Base-by-base conservation (phyloP, 2,888 invertebrate genomes). In the Heterodera filipjevi region DNA sequence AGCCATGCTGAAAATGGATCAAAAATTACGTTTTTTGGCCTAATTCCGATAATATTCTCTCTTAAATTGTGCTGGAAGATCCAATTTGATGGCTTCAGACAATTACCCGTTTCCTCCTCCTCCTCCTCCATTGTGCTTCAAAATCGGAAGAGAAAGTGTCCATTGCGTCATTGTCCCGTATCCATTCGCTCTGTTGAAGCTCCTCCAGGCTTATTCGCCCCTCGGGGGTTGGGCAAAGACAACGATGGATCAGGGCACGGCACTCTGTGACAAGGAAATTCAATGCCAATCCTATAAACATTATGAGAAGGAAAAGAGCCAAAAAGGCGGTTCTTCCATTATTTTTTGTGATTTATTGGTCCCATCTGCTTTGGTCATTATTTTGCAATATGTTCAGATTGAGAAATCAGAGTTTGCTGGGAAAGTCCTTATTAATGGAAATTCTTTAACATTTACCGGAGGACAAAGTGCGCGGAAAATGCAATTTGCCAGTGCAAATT, bases 401-500 rank as follows among this genome's bases (percentile, higher is more conserved):
- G n/a, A n/a, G n/a, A n/a, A n/a, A n/a, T n/a, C n/a, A n/a, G n/a
- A n/a, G n/a, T n/a, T n/a, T n/a, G n/a, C n/a, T n/a, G n/a, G n/a
- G n/a, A n/a, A n/a, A n/a, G n/a, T n/a, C n/a, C n/a, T n/a, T n/a
- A n/a, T n/a, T n/a, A n/a, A n/a, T n/a, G n/a, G n/a, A n/a, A 74
- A 81, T 30, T 53, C 30, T 49, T 49, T 49, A 39, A 39, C 3
- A 39, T 3, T 2, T 30, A 81, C 81, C 82, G 22, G 44, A 44
- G 5, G 82, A 83, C 1, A 81, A 59, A 35, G 77, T 79, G 3
- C 59, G 30, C 14, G 87, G 87, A 49, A 87, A 86, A 22, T 82
- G 83, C 49, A 87, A 83, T 16, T 83, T 77, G 30, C 87, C 87
- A 27, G 87, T 81, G 68, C 86, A 86, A 33, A 85, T 86, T 79